A percentile compares a stretch with the other conserved stretches of the same genome.
Evolutionary conservation across 1,140 invertebrate species (phyloP).

Genomic region (Drosophila nigromelanica): DNA sequence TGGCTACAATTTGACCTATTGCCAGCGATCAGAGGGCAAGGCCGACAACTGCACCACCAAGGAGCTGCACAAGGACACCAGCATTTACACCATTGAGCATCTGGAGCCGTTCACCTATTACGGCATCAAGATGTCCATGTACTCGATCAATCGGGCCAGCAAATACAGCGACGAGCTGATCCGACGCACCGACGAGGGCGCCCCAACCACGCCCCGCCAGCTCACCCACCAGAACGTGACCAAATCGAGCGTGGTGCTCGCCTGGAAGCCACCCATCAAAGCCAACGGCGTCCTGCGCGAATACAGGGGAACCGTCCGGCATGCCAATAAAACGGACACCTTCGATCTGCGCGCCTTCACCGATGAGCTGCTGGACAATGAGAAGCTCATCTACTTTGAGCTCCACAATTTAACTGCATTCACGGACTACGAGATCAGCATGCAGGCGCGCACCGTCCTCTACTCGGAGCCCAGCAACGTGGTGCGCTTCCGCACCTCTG

Average conservation of each 20-base stretch:
- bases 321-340: conserved; percentile 36
- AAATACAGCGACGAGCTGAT: conserved; percentile 72
- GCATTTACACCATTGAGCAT: conserved; percentile 46
- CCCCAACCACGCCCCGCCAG: conserved; percentile 58
- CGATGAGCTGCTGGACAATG: conserved; percentile 55
- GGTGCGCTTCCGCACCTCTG: conserved; percentile 53
- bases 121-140: conserved; percentile 70
- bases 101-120: conserved; percentile 71
- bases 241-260: conserved; percentile 39
- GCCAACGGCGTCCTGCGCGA: conserved; percentile 64
- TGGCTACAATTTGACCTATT: conserved; percentile 76
- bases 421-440: conserved; percentile 54
- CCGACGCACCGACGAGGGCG: conserved; percentile 57
- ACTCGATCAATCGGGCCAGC: conserved; percentile 52
- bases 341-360: conserved; percentile 46
- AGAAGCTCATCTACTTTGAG: conserved; percentile 42
- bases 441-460: conserved; percentile 49
- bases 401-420: conserved; percentile 61
- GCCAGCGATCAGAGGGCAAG: conserved; percentile 52
- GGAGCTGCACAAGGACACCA: conserved; percentile 41
- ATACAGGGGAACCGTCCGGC: conserved; percentile 44
- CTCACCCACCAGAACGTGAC: conserved; percentile 37
- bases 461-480: conserved; percentile 65
- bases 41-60: conserved; percentile 69
- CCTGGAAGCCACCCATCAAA: conserved; percentile 58